Base-by-base conservation (phyloP, 2,797 vertebrate species). In the Dermochelys coriacea region DNA sequence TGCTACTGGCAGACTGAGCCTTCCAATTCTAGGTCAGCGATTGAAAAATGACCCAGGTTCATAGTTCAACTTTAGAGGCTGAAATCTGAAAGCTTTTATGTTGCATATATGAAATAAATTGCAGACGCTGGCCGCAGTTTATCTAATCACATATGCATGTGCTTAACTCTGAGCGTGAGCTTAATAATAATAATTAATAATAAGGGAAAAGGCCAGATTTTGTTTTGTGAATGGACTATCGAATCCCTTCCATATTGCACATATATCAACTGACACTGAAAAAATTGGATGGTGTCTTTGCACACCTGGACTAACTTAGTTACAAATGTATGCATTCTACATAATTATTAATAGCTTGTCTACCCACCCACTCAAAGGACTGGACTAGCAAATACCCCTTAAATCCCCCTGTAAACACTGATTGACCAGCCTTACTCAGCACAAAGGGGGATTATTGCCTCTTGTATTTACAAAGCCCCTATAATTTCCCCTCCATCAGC, bases 361-460 rank as follows among this genome's bases (percentile, higher is more conserved):
- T 12, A 50, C 49, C 31, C 34, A 8, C 77, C 31, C 2, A 1
- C 78, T 80, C 84, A 18, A 80, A 55, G 52, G 61, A 31, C 2
- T 5, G 81, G 45, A 82, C 6, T 0, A 19, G 87, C 34, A 45
- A 89, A 97, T 95, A 88, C 45, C 80, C 92, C 77, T 80, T 93
- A 93, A 95, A 95, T 92, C 96, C 90, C 59, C 49, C 34, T 27
- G 71, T 37, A 31, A 50, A 45, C 74, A 54, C 74, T n/a, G 45
- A 18, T 47, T 55, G 34, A 37, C 34, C 29, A 5, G 78, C 25
- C 87, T 21, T 57, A 2, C 45, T 31, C 19, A 47, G 92, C 78
- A 34, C 95, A 84, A 12, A n/a, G 31, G 8, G 85, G 86, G 90
- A 96, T 97, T 94, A 96, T 61, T 90, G 87, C 77, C 37, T 74